phyloP scores from a whole-genome alignment of 2,797 vertebrate species.

The Chelidonichthys spinosus region DNA sequence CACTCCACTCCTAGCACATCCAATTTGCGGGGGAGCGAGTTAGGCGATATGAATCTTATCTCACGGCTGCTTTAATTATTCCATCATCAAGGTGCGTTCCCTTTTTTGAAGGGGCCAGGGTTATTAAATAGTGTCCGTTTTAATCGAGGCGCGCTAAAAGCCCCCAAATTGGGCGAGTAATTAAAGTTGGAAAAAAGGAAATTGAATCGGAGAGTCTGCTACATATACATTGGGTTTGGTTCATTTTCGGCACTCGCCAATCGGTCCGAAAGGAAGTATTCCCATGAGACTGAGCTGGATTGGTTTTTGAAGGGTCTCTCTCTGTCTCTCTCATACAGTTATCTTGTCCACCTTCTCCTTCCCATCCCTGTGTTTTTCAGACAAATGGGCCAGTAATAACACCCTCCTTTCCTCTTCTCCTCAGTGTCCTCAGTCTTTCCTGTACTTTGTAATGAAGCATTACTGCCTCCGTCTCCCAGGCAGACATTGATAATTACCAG shows the following conservation, averaged over 20 bases:
- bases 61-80: constrained; percentile 83
- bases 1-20: constrained; percentile 56
- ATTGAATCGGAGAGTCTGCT: constrained; percentile 68
- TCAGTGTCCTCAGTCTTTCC: constrained; percentile 38
- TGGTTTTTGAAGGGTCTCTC: constrained; percentile 50
- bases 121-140: constrained; percentile 85
- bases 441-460: constrained; percentile 77
- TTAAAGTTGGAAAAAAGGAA: constrained; percentile 82
- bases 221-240: constrained; percentile 51
- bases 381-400: constrained; percentile 61
- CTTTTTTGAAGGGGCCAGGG: constrained; percentile 67
- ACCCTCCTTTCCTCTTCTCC: constrained; percentile 50
- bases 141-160: constrained; percentile 78
- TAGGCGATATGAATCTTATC: constrained; percentile 84
- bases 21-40: constrained; percentile 67
- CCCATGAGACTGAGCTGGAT: constrained; percentile 43
- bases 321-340: constrained; percentile 30
- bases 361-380: constrained; percentile 35
- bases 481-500: constrained; percentile 82
- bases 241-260: constrained; percentile 42
- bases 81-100: constrained; percentile 80
- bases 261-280: constrained; percentile 38
- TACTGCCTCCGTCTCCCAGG: constrained; percentile 71
- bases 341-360: constrained; percentile 34
- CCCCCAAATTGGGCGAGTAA: constrained; percentile 80